A percentile compares a stretch with the other conserved stretches of the same genome.
These are phyloP conservation scores for Hemiscyllium ocellatum DNA, from an alignment of 2,113 vertebrate genomes.

Conservation along the genomic window DNA sequence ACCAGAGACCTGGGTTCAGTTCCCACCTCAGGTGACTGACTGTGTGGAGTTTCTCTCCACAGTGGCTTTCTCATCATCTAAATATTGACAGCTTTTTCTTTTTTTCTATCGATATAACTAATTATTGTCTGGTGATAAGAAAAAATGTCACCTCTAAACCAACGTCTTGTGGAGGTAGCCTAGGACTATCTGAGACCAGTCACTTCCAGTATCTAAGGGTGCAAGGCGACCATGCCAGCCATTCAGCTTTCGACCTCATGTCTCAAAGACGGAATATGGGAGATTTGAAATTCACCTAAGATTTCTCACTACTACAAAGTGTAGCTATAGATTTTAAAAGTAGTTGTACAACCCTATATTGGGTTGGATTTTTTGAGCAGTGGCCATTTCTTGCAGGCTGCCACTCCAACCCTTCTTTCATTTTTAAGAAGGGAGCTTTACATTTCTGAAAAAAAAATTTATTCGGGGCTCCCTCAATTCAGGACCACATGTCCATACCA, in stretches of 20 bases:
- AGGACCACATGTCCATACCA: too few species aligned
- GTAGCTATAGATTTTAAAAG: background rate
- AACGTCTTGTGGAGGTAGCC: background rate
- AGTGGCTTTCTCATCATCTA: too few species aligned
- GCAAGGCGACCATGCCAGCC: background rate
- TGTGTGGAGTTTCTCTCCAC: too few species aligned
- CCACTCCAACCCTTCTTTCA: too few species aligned
- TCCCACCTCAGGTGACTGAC: too few species aligned
- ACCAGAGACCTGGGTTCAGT: too few species aligned
- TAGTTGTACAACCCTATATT: background rate
- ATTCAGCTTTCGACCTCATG: background rate
- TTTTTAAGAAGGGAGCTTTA: too few species aligned
- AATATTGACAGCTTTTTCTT: too few species aligned
- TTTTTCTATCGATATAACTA: background rate
- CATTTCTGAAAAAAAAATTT: too few species aligned
- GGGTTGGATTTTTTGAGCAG: background rate
- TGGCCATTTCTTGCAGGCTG: too few species aligned
- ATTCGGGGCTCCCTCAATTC: too few species aligned
- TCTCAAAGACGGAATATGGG: background rate
- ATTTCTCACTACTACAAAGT: background rate
- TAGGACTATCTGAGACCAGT: background rate
- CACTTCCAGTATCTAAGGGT: background rate
- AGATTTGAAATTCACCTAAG: background rate
- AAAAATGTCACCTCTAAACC: background rate
- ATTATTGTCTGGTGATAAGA: background rate